Base-by-base conservation (phyloP, 35 echinoderm and acorn worm genomes). In the Strongylocentrotus purpuratus region DNA sequence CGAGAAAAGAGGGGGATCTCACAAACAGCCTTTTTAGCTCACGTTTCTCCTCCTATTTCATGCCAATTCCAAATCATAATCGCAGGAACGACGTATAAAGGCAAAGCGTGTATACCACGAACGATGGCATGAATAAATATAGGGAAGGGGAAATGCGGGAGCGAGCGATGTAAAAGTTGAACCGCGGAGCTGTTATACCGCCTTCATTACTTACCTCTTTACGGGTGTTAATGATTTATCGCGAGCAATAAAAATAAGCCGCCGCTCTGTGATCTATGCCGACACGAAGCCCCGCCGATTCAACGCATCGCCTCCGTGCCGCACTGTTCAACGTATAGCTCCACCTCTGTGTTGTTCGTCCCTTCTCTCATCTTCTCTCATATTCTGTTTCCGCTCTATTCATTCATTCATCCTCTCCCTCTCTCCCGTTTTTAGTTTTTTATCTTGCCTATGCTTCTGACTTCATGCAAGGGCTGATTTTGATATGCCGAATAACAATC, bases 191-290 rank as follows among this genome's bases (percentile, higher is more conserved):
- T 78, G 65, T 78, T 78, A 89, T 25, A 89, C 91, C 91, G 91
- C 91, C 91, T 47, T 93, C 46, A 58, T 93, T 48, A 58, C 91
- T 17, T 1, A 4, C 4, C 91, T 58, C 91, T 93, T 93, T 93
- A 93, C 91, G 45, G 91, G 91, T 93, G 91, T 58, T 93, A 93
- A 93, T 93, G 91, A 93, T 93, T 93, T 93, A 93, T 93, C 91
- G 91, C 91, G 48, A 93, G 91, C 91, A 93, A 93, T 93, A 93
- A 93, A 93, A 93, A 93, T 93, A 93, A 93, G 91, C 91, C 91
- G 91, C 10, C 45, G 10, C 46, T 58, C 91, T 93, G 7, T 93
- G 91, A 93, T 93, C 33, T 93, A 89, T 58, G 91, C 91, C 91
- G 91, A 33, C 91, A 47, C 91, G 91, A 93, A 93, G 91, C 91